Base-by-base conservation (phyloP, 2,888 invertebrate genomes). In the Hirtodrosophila duncani region DNA sequence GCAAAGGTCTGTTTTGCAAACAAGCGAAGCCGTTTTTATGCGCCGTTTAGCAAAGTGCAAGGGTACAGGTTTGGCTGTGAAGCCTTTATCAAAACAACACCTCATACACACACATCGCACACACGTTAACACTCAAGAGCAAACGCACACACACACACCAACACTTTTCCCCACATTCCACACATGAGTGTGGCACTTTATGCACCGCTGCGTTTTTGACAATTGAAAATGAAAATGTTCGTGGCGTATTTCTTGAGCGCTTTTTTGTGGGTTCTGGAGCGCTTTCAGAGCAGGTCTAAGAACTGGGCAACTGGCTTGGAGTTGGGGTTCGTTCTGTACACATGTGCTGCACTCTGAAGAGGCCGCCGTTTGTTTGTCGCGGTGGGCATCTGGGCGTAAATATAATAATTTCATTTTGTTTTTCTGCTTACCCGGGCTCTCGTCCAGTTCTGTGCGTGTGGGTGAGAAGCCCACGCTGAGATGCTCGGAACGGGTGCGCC, bases 381-480 rank as follows among this genome's bases (percentile, higher is more conserved):
- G 61, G 21, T 43, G 24, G 24, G 58, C 58, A 67, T 37, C 60
- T 44, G 30, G 41, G 63, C 63, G 21, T 51, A 46, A 57, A 61
- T 53, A 58, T 65, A 66, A 64, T 62, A 67, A 66, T 68, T 68
- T 59, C 57, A 53, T 43, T 45, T 43, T 33, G 72, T 24, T 17
- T 34, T 43, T 6, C 30, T 45, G 67, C 85, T 86, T 81, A 87
- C 87, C 87, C 44, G 87, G 87, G 81, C 87, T 87, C 63, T 87
- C 87, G 62, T 85, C 86, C 56, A 85, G 83, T 44, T 87, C 87
- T 53, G 83, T 83, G 45, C 86, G 85, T 67, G 86, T 86, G 31
- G 87, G 87, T 48, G 87, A 87, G 61, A 84, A 87, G n/a, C 85
- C 83, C 46, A 85, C 81, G 62, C 84, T 84, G 39, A 86, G 78